Percentiles rank a stretch among this genome's conserved stretches.
These are phyloP conservation scores for Macrotus californicus DNA, from an alignment of 2,113 vertebrate species.

Conservation along the genomic window DNA sequence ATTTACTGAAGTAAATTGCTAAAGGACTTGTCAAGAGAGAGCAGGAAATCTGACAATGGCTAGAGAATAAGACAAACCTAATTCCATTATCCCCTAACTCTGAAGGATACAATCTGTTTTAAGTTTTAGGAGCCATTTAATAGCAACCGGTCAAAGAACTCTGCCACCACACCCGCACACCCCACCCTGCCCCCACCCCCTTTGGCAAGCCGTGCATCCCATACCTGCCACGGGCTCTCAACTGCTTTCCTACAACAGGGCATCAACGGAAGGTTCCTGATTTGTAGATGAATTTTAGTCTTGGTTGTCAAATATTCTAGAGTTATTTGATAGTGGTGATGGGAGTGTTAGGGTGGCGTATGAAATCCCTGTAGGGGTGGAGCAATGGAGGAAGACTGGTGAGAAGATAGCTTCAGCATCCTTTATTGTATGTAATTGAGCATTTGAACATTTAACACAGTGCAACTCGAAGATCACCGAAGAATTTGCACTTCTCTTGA, in stretches of 20 bases:
- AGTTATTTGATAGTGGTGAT: background rate
- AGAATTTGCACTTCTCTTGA: slow-evolving; percentile 10
- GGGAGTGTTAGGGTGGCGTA: background rate
- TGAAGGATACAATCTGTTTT: background rate
- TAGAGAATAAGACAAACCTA: background rate
- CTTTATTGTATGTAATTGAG: background rate
- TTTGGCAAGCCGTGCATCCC: background rate
- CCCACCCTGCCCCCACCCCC: too few relatives aligned
- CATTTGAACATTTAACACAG: background rate
- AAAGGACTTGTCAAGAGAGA: background rate
- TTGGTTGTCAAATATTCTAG: background rate
- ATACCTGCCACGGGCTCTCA: background rate
- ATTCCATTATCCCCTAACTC: background rate
- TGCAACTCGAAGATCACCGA: background rate
- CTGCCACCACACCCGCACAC: rapidly evolving
- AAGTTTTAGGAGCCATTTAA: background rate
- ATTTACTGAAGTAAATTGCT: background rate
- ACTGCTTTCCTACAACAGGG: background rate
- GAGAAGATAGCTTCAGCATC: background rate
- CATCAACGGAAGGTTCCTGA: background rate
- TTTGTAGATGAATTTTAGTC: background rate
- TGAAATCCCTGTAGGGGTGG: background rate
- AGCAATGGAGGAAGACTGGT: background rate
- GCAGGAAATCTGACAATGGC: background rate
- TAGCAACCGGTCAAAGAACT: background rate